Evolutionary conservation across 1,140 invertebrate species (phyloP).

Genomic region (Nomia melanderi): DNA sequence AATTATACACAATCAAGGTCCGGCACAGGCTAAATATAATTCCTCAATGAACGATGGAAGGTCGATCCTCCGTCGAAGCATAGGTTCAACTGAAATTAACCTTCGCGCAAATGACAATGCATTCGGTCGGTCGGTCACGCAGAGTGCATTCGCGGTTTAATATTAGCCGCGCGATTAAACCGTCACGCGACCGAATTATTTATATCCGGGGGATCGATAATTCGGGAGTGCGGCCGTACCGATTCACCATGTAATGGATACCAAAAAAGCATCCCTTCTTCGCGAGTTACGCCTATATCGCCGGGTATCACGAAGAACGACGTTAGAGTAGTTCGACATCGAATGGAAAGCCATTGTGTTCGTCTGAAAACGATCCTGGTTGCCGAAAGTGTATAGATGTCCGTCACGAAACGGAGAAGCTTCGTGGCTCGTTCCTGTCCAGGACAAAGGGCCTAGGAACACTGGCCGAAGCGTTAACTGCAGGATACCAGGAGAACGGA

Average conservation of each 20-base stretch:
- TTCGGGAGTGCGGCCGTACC: background rate
- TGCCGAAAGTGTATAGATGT: background rate
- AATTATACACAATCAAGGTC: too few relatives aligned
- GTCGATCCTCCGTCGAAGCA: slow-evolving; percentile 51
- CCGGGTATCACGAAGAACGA: background rate
- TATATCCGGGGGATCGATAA: slow-evolving; percentile 44
- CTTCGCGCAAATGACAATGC: slow-evolving; percentile 26
- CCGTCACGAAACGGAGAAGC: slow-evolving; percentile 24
- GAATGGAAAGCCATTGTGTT: background rate
- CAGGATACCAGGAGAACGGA: background rate
- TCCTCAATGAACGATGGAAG: slow-evolving; percentile 45
- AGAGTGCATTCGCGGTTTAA: slow-evolving; percentile 26
- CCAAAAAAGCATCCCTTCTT: background rate
- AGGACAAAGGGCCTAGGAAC: slow-evolving; percentile 23
- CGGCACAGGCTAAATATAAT: too few relatives aligned
- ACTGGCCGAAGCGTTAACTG: slow-evolving; percentile 9
- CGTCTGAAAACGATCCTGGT: background rate
- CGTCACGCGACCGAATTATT: slow-evolving; percentile 53
- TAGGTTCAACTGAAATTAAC: slow-evolving; percentile 43
- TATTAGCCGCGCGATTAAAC: slow-evolving; percentile 46
- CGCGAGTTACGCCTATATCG: background rate
- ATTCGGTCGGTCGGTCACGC: background rate
- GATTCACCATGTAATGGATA: slow-evolving; percentile 16
- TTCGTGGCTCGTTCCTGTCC: background rate
- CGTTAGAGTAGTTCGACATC: background rate